Conservation (phyloP, 2,113 vertebrate genomes). For the Origma solitaria region DNA sequence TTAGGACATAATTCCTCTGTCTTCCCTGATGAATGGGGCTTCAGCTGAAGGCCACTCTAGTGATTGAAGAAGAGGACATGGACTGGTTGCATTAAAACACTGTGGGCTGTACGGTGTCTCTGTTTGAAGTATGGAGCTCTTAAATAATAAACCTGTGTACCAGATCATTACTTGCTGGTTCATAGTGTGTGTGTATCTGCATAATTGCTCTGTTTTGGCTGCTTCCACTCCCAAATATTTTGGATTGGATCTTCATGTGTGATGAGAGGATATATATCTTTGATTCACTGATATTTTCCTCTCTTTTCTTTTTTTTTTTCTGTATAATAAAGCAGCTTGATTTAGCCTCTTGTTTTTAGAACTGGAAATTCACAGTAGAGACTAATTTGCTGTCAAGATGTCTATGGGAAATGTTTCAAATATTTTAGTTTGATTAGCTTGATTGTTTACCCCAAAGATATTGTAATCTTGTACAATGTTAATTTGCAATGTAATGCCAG, state of each 20-base stretch:
- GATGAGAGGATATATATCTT: not conserved
- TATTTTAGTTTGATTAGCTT: not conserved
- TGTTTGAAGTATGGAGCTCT: not conserved
- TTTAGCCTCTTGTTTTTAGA: not conserved
- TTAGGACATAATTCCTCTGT: not conserved
- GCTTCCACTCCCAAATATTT: not conserved
- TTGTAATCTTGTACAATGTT: not conserved
- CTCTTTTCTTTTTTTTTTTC: not conserved
- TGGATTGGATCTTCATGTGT: not conserved
- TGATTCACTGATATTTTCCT: not conserved
- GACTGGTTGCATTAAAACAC: not conserved
- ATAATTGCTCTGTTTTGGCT: not conserved
- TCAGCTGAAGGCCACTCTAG: not conserved
- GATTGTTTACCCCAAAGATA: not conserved
- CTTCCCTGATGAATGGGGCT: not conserved
- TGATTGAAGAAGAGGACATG: not conserved
- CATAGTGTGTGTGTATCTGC: rapidly evolving
- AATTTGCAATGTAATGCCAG: not conserved
- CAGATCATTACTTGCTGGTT: not conserved
- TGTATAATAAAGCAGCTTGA: not conserved
- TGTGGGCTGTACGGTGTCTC: not conserved
- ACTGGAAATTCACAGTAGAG: not conserved
- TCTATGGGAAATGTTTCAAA: not conserved
- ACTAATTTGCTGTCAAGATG: not conserved
- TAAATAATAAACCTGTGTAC: not conserved